Percentiles rank a stretch among this genome's conserved stretches.
Evolutionary conservation across 1,140 invertebrate species (phyloP).

Genomic region (Ceratina australensis): DNA sequence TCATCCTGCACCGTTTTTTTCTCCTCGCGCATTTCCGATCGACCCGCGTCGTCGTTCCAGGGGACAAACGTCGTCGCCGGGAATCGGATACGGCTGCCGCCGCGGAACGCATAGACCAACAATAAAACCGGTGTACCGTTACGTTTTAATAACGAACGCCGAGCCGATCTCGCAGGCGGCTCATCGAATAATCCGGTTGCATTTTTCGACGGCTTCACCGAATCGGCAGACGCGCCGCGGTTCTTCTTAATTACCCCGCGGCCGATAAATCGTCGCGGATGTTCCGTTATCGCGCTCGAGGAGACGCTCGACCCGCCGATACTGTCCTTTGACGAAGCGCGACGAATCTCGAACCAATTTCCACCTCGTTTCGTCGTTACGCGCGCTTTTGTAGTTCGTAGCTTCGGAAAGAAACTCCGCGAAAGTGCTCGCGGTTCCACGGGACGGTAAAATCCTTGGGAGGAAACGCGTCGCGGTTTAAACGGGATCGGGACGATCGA

Average conservation of each 20-base stretch:
- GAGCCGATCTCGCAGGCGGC: not conserved
- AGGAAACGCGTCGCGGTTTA: not conserved
- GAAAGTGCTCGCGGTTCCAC: conserved; percentile 11
- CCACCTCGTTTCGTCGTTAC: conserved; percentile 17
- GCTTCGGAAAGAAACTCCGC: conserved; percentile 24
- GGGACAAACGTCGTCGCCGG: not conserved
- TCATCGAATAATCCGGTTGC: conserved; percentile 37
- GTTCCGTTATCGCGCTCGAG: not conserved
- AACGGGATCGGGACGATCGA: not conserved
- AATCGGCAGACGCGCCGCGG: not conserved
- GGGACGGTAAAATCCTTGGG: too few relatives aligned
- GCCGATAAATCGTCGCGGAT: conserved; percentile 6
- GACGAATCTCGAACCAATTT: not conserved
- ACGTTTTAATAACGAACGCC: conserved; percentile 15
- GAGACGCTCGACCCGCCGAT: not conserved
- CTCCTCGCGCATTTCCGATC: not conserved
- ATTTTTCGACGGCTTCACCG: conserved; percentile 12
- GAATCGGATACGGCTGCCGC: not conserved
- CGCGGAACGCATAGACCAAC: not conserved
- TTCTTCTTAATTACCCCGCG: not conserved
- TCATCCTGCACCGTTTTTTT: not conserved
- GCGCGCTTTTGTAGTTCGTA: conserved; percentile 13
- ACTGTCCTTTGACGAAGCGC: not conserved
- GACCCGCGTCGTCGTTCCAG: not conserved
- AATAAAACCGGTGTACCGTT: conserved; percentile 21